phyloP scores from a whole-genome alignment of 2,888 invertebrate genomes.

The Pammene fasciana region DNA sequence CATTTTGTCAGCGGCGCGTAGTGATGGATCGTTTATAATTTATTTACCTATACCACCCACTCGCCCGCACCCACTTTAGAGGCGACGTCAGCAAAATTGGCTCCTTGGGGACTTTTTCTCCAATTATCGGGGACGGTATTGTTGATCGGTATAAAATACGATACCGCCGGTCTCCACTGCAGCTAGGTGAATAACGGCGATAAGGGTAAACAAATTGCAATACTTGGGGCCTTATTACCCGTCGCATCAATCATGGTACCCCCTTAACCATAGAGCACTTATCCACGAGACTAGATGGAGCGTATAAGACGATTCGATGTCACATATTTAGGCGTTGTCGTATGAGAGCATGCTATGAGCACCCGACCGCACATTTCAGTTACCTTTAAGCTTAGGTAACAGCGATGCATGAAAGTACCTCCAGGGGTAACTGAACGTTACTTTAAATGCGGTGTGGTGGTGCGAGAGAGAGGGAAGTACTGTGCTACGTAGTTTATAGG shows the following conservation, averaged over 20 bases:
- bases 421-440: no score
- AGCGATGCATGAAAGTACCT: no score
- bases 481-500: no score
- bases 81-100: slow-evolving; percentile 72
- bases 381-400: no score
- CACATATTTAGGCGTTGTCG: neutral
- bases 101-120: slow-evolving; percentile 76
- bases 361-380: no score
- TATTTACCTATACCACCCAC: slow-evolving; percentile 58
- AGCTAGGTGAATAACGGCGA: slow-evolving; percentile 65
- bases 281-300: neutral
- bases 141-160: slow-evolving; percentile 78
- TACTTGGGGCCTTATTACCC: slow-evolving; percentile 80
- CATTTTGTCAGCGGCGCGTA: slow-evolving; percentile 56
- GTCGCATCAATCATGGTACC: slow-evolving; percentile 81
- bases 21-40: slow-evolving; percentile 71
- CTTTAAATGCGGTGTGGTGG: no score
- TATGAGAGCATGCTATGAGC: neutral
- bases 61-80: slow-evolving; percentile 53
- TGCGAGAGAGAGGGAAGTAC: no score
- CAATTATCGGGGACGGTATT: slow-evolving; percentile 74
- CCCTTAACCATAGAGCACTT: slow-evolving; percentile 54
- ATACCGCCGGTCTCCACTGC: slow-evolving; percentile 65
- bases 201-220: slow-evolving; percentile 83
- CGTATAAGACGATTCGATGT: neutral